A percentile compares a stretch with the other conserved stretches of the same genome.
Conservation (phyloP, 2,113 vertebrate species). For the Bagarius yarrelli region DNA sequence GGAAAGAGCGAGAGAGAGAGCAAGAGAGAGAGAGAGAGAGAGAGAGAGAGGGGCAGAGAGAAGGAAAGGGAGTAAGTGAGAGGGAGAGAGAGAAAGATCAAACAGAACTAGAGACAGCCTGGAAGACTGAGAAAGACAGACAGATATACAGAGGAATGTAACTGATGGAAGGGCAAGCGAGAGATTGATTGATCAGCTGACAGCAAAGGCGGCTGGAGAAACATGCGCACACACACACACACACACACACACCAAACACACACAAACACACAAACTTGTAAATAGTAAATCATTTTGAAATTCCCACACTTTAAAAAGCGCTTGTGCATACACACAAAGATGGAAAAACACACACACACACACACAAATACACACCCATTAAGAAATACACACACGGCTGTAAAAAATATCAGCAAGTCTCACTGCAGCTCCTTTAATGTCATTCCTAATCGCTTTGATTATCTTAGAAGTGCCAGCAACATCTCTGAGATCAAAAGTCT, state of each 20-base stretch:
- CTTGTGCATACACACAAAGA: neutral
- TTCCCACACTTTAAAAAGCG: neutral
- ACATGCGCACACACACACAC: conserved; percentile 35
- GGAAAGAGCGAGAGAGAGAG: conserved; percentile 48
- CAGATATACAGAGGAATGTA: neutral
- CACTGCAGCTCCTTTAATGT: conserved; percentile 19
- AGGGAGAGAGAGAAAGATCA: neutral
- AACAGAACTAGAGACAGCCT: too few species aligned
- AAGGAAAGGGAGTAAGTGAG: conserved; percentile 44
- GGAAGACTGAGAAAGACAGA: neutral
- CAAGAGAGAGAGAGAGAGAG: neutral
- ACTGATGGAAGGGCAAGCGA: conserved; percentile 43
- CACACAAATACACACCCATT: neutral
- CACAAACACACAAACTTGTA: neutral
- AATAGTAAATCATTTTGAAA: neutral
- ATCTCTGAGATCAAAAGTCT: conserved; percentile 14
- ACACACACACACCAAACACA: conserved; percentile 11
- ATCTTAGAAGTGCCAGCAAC: conserved; percentile 1
- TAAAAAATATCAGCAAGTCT: conserved; percentile 9
- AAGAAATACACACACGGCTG: conserved; percentile 2
- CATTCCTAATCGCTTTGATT: conserved; percentile 13
- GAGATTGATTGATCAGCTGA: conserved; percentile 70
- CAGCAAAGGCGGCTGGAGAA: conserved; percentile 58
- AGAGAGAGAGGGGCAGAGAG: conserved; percentile 58
- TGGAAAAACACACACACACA: neutral